phyloP scores from a whole-genome alignment of 1,140 invertebrate genomes.

The Odontomachus brunneus region DNA sequence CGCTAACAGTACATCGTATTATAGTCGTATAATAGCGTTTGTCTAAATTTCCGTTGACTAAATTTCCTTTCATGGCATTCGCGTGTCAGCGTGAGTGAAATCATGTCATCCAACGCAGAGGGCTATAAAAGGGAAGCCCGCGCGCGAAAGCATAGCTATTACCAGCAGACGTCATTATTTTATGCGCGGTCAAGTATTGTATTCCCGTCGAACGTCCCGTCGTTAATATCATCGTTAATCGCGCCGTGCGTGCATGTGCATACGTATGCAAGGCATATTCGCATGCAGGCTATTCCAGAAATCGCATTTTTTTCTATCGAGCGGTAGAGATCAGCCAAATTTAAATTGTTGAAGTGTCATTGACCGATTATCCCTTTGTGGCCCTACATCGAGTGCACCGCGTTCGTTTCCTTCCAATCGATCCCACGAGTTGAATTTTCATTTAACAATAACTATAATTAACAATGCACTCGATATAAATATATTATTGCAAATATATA shows the following conservation, averaged over 20 bases:
- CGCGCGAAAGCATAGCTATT: slow-evolving; percentile 22
- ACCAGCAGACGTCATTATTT: slow-evolving; percentile 40
- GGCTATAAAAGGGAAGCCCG: slow-evolving; percentile 28
- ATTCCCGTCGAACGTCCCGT: slow-evolving; percentile 47
- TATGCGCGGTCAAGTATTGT: slow-evolving; percentile 5
- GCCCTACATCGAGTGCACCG: too few species aligned
- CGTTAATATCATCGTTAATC: slow-evolving; percentile 25
- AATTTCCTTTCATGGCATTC: background rate
- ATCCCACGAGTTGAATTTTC: too few species aligned
- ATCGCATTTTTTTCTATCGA: slow-evolving; percentile 15
- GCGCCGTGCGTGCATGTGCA: slow-evolving; percentile 51
- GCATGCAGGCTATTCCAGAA: slow-evolving; percentile 46
- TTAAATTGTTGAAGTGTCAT: too few species aligned
- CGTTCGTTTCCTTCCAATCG: too few species aligned
- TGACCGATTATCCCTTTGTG: too few species aligned
- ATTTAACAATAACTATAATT: too few species aligned
- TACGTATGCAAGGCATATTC: slow-evolving; percentile 47
- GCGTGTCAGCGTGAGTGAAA: slow-evolving; percentile 38
- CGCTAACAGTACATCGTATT: slow-evolving; percentile 5
- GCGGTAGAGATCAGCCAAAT: too few species aligned
- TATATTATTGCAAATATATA: too few species aligned
- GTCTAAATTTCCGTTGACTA: too few species aligned
- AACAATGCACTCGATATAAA: too few species aligned
- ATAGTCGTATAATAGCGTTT: background rate
- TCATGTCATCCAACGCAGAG: slow-evolving; percentile 5